phyloP scores from a whole-genome alignment of 2,797 vertebrate species.

The Melanitta fusca region DNA sequence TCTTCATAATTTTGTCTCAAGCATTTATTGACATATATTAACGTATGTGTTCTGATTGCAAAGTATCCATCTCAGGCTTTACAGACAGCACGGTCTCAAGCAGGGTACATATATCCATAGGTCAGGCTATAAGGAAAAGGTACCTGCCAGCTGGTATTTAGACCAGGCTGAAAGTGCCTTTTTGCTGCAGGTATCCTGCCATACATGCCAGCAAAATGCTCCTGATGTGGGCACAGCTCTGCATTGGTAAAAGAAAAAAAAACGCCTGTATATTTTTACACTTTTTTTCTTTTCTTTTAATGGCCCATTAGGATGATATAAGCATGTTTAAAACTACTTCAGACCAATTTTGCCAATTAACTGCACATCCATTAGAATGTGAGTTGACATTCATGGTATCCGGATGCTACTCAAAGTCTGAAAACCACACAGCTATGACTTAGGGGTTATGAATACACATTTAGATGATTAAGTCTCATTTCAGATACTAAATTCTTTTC shows the following conservation, averaged over 20 bases:
- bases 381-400: not conserved
- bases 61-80: not conserved
- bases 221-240: not conserved
- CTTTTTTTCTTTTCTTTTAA: not conserved
- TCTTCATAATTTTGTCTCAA: conserved; percentile 25
- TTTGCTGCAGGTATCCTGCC: not conserved
- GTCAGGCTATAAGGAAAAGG: not conserved
- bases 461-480: not conserved
- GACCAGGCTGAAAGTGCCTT: not conserved
- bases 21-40: not conserved
- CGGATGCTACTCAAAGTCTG: not conserved
- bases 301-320: not conserved
- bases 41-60: not conserved
- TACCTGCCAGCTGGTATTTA: not conserved
- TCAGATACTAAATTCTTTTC: not conserved
- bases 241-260: not conserved
- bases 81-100: not conserved
- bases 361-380: not conserved
- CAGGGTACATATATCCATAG: not conserved
- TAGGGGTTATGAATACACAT: rapidly evolving
- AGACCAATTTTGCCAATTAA: not conserved
- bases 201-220: not conserved
- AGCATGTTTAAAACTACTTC: not conserved
- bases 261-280: not conserved
- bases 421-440: not conserved